Evolutionary conservation across 2,888 invertebrate species (phyloP), one percentile per base, ranked within the genome.

Genomic region (Capitulum mitella): DNA sequence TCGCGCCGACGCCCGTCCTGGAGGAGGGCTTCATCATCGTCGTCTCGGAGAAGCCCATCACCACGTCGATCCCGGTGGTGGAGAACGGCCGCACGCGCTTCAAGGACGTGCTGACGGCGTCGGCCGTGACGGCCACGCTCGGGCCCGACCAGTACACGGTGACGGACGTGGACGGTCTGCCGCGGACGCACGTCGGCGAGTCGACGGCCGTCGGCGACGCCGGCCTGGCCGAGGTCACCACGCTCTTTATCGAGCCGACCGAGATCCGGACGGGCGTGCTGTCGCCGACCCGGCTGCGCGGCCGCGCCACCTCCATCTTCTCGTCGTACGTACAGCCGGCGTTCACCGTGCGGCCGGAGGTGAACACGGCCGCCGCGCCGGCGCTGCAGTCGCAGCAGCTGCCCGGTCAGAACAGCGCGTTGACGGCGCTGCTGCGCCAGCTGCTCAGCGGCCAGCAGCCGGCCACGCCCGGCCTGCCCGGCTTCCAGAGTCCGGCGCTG

Each of bases 31-130:
- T 5, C 1, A 70, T 70, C 26, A 81, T 81, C 19, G 80, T 82
- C 19, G 80, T 81, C 0, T 80, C 81, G 2, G 80, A 81, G 26
- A 61, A 79, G 1, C 81, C 80, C 5, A 80, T 82, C 26, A 81
- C 80, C 29, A 81, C 82, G 1, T 80, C 81, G 16, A 82, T 82
- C 70, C 81, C 82, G 16, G 40, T 80, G 14, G 79, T 81, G 26
- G 79, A 80, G 26, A 64, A 81, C 43, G 81, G 82, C 12, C 32
- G 61, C 32, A 82, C 82, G 26, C 43, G 77, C 37, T 79, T 79
- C 46, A 82, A 81, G 75, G 81, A 82, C 74, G 82, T 82, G 19
- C 80, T 82, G 16, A 80, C 81, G 32, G 82, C 82, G 22, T 80
- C 80, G 6, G 64, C 77, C 6, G 78, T 79, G 29, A 82, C 81